Conservation (phyloP, 2,888 invertebrate species). For the Melieria omissa region DNA sequence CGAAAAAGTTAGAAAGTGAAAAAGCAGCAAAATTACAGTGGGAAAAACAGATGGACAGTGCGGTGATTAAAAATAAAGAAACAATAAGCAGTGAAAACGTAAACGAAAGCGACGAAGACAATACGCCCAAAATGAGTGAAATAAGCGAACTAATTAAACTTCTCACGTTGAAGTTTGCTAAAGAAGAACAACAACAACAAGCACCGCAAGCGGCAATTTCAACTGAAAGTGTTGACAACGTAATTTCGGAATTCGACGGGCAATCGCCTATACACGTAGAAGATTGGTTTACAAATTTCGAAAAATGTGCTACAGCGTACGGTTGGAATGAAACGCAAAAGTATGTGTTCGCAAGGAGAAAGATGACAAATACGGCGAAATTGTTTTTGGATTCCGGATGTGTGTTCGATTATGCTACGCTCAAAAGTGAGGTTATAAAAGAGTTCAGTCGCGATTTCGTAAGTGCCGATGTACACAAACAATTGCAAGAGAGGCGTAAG, state of each 20-base stretch:
- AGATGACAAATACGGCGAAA: conserved; percentile 35
- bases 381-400: conserved; percentile 28
- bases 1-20: neutral
- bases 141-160: conserved; percentile 10
- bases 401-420: conserved; percentile 9
- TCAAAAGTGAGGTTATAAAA: conserved; percentile 25
- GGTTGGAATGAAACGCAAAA: conserved; percentile 30
- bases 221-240: neutral
- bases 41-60: neutral
- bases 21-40: neutral
- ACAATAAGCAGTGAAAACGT: neutral
- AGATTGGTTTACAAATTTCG: conserved; percentile 1
- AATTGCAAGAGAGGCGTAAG: conserved; percentile 31
- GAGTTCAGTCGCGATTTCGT: conserved; percentile 32
- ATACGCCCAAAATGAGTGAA: conserved; percentile 5
- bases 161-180: neutral
- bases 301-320: conserved; percentile 1
- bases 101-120: conserved; percentile 3
- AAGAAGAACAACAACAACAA: neutral
- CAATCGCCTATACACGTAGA: conserved; percentile 3
- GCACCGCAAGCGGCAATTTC: conserved; percentile 5
- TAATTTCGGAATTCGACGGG: too few species aligned
- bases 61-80: neutral
- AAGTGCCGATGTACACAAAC: conserved; percentile 33
- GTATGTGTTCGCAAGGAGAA: conserved; percentile 30